Evolutionary conservation across 2,113 vertebrate species (phyloP).

Genomic region (Corythornis madagascariensis): DNA sequence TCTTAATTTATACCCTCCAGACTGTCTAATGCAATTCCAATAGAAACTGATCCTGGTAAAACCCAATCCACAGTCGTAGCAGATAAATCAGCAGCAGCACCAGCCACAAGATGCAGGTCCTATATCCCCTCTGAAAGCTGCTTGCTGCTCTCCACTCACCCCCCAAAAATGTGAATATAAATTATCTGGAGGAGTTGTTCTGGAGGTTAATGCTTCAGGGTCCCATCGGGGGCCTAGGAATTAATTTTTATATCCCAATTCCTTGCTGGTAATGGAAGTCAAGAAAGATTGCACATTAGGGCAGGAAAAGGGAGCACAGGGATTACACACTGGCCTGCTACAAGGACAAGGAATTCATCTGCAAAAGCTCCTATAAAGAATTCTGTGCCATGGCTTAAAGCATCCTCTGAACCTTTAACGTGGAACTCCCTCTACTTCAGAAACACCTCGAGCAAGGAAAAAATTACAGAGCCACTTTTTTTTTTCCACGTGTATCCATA

Average conservation of each 20-base stretch:
- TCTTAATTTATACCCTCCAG: neutral
- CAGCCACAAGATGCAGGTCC: neutral
- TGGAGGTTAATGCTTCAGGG: neutral
- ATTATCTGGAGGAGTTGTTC: neutral
- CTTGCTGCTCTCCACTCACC: neutral
- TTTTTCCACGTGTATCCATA: neutral
- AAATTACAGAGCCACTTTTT: neutral
- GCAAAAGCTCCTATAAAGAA: neutral
- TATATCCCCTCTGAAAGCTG: neutral
- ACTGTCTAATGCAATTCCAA: neutral
- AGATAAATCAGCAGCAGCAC: neutral
- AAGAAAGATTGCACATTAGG: constrained; percentile 1
- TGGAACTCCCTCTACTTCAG: neutral
- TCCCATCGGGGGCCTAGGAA: neutral
- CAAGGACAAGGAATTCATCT: constrained; percentile 11
- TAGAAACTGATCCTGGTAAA: neutral
- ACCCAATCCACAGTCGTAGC: neutral
- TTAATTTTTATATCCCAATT: constrained; percentile 21
- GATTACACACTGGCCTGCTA: neutral
- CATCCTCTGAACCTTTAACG: neutral
- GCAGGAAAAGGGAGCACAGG: neutral
- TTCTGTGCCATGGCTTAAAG: neutral
- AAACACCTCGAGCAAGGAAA: neutral
- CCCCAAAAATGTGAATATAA: neutral
- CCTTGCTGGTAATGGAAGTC: neutral